phyloP scores from a whole-genome alignment of 2,113 vertebrate genomes.

The Hippocampus zosterae region DNA sequence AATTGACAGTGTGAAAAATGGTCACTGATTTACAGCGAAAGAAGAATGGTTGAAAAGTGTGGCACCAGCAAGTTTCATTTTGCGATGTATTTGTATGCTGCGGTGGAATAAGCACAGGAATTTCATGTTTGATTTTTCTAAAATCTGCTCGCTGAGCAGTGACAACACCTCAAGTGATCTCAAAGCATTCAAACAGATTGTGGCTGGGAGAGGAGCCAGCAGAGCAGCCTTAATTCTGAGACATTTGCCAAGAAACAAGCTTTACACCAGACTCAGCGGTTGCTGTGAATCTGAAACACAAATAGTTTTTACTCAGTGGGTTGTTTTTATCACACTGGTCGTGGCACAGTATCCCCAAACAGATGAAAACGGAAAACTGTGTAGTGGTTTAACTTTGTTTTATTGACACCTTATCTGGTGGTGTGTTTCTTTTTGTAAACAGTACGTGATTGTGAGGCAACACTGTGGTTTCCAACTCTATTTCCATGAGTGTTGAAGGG shows the following conservation, averaged over 20 bases:
- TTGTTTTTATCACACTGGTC: slow-evolving; percentile 25
- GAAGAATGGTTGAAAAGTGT: background rate
- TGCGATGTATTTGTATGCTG: background rate
- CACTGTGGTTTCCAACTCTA: background rate
- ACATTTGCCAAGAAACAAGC: slow-evolving; percentile 49
- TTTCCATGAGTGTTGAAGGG: background rate
- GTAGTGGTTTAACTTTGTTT: slow-evolving; percentile 41
- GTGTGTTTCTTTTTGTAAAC: slow-evolving; percentile 30
- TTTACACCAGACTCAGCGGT: slow-evolving; percentile 34
- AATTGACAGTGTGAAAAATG: background rate
- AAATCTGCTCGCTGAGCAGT: slow-evolving; percentile 42
- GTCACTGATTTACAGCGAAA: background rate
- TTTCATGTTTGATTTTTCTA: slow-evolving; percentile 20
- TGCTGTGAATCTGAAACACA: slow-evolving; percentile 35
- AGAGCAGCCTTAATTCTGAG: slow-evolving; percentile 38
- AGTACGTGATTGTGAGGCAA: slow-evolving; percentile 32
- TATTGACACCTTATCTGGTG: slow-evolving; percentile 34
- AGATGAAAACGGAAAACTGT: slow-evolving; percentile 50
- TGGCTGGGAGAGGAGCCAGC: slow-evolving; percentile 48
- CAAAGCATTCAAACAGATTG: slow-evolving; percentile 43
- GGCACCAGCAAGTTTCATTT: background rate
- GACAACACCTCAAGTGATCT: slow-evolving; percentile 47
- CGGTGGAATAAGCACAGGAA: background rate
- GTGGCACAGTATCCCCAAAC: slow-evolving; percentile 44
- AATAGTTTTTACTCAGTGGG: slow-evolving; percentile 46